Evolutionary conservation across 2,113 vertebrate genomes (phyloP).

Genomic region (Notothenia coriiceps): DNA sequence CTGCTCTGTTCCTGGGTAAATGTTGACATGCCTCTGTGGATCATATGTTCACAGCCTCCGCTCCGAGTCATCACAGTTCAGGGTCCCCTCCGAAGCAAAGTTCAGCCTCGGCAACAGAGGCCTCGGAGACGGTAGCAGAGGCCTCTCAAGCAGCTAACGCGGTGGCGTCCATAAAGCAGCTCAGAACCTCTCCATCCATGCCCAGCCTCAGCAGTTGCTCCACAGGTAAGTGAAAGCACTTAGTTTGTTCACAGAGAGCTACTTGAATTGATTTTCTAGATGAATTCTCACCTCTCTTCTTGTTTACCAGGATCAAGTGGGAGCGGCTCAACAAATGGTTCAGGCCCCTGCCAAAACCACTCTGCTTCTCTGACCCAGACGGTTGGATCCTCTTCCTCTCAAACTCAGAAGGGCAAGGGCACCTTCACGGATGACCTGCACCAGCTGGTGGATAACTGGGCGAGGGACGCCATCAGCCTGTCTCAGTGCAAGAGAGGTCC

Average conservation of each 20-base stretch:
- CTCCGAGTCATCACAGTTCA: constrained; percentile 83
- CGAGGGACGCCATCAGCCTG: constrained; percentile 93
- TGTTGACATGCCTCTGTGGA: neutral
- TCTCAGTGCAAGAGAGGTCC: constrained; percentile 91
- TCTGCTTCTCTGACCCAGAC: constrained; percentile 45
- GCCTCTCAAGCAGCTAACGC: constrained; percentile 80
- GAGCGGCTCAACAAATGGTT: constrained; percentile 67
- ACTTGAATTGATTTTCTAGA: neutral
- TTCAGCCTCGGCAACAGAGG: constrained; percentile 79
- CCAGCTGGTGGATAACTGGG: constrained; percentile 96
- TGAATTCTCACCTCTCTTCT: neutral
- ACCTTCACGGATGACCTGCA: constrained; percentile 97
- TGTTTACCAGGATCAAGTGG: constrained; percentile 61
- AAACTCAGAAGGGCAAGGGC: constrained; percentile 89
- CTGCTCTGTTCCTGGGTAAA: neutral
- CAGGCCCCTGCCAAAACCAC: constrained; percentile 66
- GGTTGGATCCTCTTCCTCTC: constrained; percentile 75
- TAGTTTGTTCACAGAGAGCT: neutral
- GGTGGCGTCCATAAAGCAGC: constrained; percentile 80
- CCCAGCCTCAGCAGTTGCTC: constrained; percentile 89
- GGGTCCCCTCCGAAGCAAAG: constrained; percentile 85
- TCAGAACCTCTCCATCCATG: constrained; percentile 92
- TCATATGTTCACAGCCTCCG: constrained; percentile 74
- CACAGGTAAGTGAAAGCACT: constrained; percentile 83
- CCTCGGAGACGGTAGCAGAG: constrained; percentile 80